Base-by-base conservation (phyloP, 2,113 vertebrate genomes). In the Callospermophilus lateralis region DNA sequence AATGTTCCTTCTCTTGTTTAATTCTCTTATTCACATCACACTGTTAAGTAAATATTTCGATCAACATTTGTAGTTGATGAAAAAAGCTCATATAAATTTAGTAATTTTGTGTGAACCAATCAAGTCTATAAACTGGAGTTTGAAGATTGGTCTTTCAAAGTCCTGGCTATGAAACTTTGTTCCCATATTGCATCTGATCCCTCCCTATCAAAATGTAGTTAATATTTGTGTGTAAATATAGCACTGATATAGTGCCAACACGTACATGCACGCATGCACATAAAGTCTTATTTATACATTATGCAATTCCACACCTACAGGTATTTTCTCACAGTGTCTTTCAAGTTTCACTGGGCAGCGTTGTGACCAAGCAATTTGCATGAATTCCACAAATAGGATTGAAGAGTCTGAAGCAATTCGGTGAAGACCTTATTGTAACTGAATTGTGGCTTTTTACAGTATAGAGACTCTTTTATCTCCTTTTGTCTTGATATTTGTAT, bases 261-360 rank as follows among this genome's bases (percentile, higher is more conserved):
- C 4, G 20, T 34, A 83, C 19, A 70, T 15, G 76, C 63, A 94
- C 9, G 17, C 32, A 81, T 34, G 65, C 80, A 81, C 22, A 65
- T 89, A 77, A 85, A 86, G 58, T 83, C 51, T 68, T 96, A 93
- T 89, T 92, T 84, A 67, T 48, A 12, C 3, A 79, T 97, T 85
- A 72, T 13, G 78, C 86, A 97, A 94, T 89, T 76, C 74, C 34
- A 97, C 89, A 76, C 94, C 96, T 76, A 93, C 89, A 93, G 63
- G 37, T 83, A 83, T 93, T 97, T 97, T 97, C 96, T 97, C 95
- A 97, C 78, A 94, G 42, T 84, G 93, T 65, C 84, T 94, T 89
- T 97, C 95, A 93, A 85, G 96, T 97, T 94, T 97, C 91, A 80
- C 94, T 96, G 74, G 78, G 61, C 55, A 83, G 68, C 28, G 6